Base-by-base conservation (phyloP, 2,888 invertebrate species). In the Philaethria dido region DNA sequence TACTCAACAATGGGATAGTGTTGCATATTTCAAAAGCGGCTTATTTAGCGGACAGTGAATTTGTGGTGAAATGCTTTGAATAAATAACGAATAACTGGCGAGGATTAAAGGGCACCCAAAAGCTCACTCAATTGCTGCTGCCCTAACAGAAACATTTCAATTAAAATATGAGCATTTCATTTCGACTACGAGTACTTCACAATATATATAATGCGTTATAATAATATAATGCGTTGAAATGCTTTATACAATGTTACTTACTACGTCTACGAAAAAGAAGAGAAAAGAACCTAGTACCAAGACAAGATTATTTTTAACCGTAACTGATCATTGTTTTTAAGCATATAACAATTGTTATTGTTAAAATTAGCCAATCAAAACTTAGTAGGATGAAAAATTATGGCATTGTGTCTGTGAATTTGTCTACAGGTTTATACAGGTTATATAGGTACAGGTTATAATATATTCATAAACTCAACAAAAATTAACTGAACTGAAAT, bases 61-160 rank as follows among this genome's bases (percentile, higher is more conserved):
- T 86, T 85, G 81, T 80, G 79, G 78, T 74, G 76, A 83, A 85
- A 87, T 86, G 83, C 82, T 79, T 80, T 86, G 83, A 86, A 88
- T 89, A 87, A 87, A 87, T 85, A 83, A 86, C 85, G 83, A 85
- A 85, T 81, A 84, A 84, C 77, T 78, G 81, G 83, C 81, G 77
- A 78, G 83, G 84, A 86, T 86, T 88, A 88, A 89, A 83, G 85
- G 84, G 78, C 80, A 77, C 77, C 52, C 52, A 29, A 79, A 78
- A 72, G 72, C 72, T 72, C 74, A 73, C 78, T 77, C 75, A 77
- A 80, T 80, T 80, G 77, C 73, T 80, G 76, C 72, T 77, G 74
- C 78, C 77, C 78, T 77, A 77, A 78, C 80, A 77, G 77, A 77
- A 78, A 69, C 69, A 70, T 72, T 69, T 66, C 75, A 74, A 79